Base-by-base conservation (phyloP, 2,888 invertebrate genomes). In the Catonia carolina region DNA sequence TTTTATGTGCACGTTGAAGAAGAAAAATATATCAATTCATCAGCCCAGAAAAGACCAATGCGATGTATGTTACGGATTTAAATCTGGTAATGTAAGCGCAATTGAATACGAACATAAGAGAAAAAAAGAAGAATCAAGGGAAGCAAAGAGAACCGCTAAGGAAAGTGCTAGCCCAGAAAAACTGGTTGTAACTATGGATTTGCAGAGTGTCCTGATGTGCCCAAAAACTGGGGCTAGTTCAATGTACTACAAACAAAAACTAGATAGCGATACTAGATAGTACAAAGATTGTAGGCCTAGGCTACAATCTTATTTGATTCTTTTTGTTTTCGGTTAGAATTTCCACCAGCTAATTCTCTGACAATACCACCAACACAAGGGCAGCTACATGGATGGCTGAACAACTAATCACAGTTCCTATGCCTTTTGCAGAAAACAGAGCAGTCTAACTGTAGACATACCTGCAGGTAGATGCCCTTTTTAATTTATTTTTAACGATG, bases 41-140 rank as follows among this genome's bases (percentile, higher is more conserved):
- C 6, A 42, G 6, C 47, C 48, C 2, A 4, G 56, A 15, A 57
- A 56, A 35, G 56, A 60, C 27, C 56, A 54, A 45, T 60, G 56
- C 51, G 55, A 60, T 42, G 14, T 45, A 15, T 58, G 60, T 15
- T 41, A 27, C 52, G 41, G 39, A 23, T 23, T 49, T 33, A 45
- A 55, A 49, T 20, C 36, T 18, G 55, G 48, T 14, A 42, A 48
- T 45, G 39, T 54, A 31, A 10, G 17, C 27, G 48, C 54, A 42
- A 42, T 48, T 18, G 36, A 50, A 6, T 42, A 57, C 53, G 33
- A n/a, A 6, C 49, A 55, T 53, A 45, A 55, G 17, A 14, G 37
- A 27, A 48, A 20, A n/a, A 57, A 57, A 51, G 50, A 31, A 41
- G 37, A 15, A 31, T 47, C 51, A 23, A n/a, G 48, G 31, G 18